phyloP scores from a whole-genome alignment of 2,797 vertebrate genomes.

The Parauchenoglanis punctatus region DNA sequence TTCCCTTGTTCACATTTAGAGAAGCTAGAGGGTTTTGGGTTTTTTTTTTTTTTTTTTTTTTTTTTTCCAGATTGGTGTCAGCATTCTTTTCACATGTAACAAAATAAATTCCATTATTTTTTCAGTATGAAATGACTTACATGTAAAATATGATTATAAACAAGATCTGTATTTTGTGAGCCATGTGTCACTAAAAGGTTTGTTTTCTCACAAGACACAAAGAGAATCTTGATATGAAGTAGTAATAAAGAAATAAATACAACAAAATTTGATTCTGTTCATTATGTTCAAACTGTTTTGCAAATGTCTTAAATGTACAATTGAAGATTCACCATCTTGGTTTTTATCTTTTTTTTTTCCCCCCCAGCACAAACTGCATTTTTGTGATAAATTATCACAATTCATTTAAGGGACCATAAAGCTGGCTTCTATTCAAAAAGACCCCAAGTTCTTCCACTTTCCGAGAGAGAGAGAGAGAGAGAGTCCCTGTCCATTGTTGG shows the following conservation, averaged over 20 bases:
- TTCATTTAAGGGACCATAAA: neutral
- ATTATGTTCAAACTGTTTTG: neutral
- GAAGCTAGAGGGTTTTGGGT: constrained; percentile 47
- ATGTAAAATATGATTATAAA: constrained; percentile 70
- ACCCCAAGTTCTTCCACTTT: neutral
- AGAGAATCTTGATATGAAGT: constrained; percentile 72
- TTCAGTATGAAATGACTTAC: constrained; percentile 70
- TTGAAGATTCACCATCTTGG: neutral
- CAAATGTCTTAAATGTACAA: neutral
- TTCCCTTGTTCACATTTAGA: constrained; percentile 59
- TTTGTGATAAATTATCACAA: neutral
- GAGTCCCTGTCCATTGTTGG: neutral
- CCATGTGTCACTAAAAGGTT: constrained; percentile 67
- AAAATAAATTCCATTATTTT: constrained; percentile 60
- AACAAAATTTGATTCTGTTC: neutral
- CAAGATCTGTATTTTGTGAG: constrained; percentile 78
- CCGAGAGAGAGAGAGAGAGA: neutral
- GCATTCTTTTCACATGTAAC: constrained; percentile 60
- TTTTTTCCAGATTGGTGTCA: constrained; percentile 28
- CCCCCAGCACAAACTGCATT: neutral
- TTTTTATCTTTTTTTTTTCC: neutral
- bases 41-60: constrained; percentile 49
- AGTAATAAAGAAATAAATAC: constrained; percentile 70
- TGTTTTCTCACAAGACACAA: constrained; percentile 70
- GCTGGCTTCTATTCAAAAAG: neutral